Evolutionary conservation across 92 coral and sea anemone genomes (phyloP).

Genomic region (Paragorgia papillata): DNA sequence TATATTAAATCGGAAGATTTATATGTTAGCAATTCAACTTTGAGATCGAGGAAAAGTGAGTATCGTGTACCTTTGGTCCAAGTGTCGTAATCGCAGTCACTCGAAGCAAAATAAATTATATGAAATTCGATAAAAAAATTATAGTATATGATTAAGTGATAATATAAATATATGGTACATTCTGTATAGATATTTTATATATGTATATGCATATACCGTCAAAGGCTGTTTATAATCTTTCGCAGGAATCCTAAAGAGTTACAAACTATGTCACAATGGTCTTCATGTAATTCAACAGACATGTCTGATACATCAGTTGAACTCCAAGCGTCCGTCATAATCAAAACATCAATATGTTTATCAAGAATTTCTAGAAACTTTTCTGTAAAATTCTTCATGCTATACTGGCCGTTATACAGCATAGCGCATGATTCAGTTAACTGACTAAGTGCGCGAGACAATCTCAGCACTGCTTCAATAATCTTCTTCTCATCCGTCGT

Average conservation of each 20-base stretch:
- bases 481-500: slow-evolving; percentile 7
- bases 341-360: slow-evolving; percentile 33
- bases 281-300: slow-evolving; percentile 35
- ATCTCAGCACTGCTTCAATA: slow-evolving; percentile 16
- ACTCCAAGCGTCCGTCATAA: slow-evolving; percentile 34
- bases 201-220: neutral
- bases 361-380: slow-evolving; percentile 17
- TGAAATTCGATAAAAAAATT: too few relatives aligned
- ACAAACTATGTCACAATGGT: slow-evolving; percentile 25
- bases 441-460: neutral
- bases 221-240: slow-evolving; percentile 15
- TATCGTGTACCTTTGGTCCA: too few relatives aligned
- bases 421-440: slow-evolving; percentile 36
- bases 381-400: slow-evolving; percentile 28
- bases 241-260: slow-evolving; percentile 21
- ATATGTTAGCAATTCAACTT: too few relatives aligned
- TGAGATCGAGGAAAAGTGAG: too few relatives aligned
- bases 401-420: slow-evolving; percentile 36
- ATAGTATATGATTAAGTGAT: too few relatives aligned
- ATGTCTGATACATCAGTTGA: slow-evolving; percentile 5
- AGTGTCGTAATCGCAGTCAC: too few relatives aligned
- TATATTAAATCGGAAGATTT: too few relatives aligned
- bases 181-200: too few relatives aligned
- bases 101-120: too few relatives aligned
- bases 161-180: neutral